phyloP scores from a whole-genome alignment of 1,140 invertebrate genomes.

The Cyclina sinensis region DNA sequence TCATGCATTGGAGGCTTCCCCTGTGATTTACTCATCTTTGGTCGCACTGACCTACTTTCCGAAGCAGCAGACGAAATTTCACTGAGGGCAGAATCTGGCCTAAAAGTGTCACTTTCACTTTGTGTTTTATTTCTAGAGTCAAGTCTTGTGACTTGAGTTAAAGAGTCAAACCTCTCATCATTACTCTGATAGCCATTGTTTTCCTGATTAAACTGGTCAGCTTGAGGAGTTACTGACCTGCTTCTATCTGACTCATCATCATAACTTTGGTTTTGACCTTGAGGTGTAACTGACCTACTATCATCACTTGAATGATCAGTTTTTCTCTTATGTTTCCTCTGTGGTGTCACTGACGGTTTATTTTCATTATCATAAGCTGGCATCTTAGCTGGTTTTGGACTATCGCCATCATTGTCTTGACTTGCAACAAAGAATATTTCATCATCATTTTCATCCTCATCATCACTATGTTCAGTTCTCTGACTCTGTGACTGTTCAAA shows the following conservation, averaged over 20 bases:
- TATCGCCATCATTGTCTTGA: constrained; percentile 67
- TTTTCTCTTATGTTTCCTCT: constrained; percentile 23
- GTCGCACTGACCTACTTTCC: constrained; percentile 65
- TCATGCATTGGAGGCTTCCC: constrained; percentile 50
- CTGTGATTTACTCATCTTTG: constrained; percentile 41
- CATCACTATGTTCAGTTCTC: constrained; percentile 43
- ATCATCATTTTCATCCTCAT: constrained; percentile 73
- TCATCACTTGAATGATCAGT: constrained; percentile 61
- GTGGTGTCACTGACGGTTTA: constrained; percentile 68
- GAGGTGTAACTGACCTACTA: constrained; percentile 62
- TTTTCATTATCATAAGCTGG: constrained; percentile 72
- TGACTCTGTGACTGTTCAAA: constrained; percentile 64
- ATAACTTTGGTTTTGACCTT: constrained; percentile 47
- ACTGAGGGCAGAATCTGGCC: constrained; percentile 79
- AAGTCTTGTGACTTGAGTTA: constrained; percentile 53
- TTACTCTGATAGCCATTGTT: constrained; percentile 51
- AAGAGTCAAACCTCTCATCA: constrained; percentile 56
- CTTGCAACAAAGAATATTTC: constrained; percentile 78
- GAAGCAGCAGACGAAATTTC: constrained; percentile 75
- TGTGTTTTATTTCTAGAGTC: constrained; percentile 63
- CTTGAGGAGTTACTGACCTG: constrained; percentile 61
- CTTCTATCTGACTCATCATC: constrained; percentile 51
- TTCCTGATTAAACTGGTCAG: constrained; percentile 1
- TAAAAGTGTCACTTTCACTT: constrained; percentile 61
- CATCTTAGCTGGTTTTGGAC: constrained; percentile 72